Evolutionary conservation across 2,797 vertebrate species (phyloP).

Genomic region (Galaxias olidus): DNA sequence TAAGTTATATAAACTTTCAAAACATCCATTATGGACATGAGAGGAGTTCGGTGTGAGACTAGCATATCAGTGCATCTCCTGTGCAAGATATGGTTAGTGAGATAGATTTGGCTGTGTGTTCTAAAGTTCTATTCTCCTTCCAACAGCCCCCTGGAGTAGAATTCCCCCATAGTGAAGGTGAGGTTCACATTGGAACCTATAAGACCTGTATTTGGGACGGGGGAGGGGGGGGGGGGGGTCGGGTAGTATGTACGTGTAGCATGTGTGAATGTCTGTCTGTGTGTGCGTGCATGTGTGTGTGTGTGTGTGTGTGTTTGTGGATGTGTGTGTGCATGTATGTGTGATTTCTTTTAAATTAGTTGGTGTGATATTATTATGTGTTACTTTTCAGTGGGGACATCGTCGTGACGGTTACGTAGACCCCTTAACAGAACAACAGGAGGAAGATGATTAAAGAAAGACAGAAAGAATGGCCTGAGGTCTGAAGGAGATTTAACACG

Average conservation of each 20-base stretch:
- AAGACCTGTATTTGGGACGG: background rate
- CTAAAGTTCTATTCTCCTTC: background rate
- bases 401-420: slow-evolving; percentile 38
- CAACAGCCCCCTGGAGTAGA: slow-evolving; percentile 40
- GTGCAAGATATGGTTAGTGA: no score
- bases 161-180: slow-evolving; percentile 20
- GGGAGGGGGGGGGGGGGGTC: no score
- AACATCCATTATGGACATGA: background rate
- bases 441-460: slow-evolving; percentile 19
- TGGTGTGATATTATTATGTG: slow-evolving; percentile 13
- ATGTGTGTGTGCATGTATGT: slow-evolving; percentile 1
- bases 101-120: no score
- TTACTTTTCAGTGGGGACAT: slow-evolving; percentile 41
- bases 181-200: background rate
- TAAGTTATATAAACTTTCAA: background rate
- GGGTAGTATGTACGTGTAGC: no score
- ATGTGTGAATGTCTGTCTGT: background rate
- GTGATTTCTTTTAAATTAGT: background rate
- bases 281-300: background rate
- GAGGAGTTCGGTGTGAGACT: slow-evolving; percentile 1
- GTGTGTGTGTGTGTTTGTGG: background rate
- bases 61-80: slow-evolving; percentile 8
- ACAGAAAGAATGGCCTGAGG: slow-evolving; percentile 5
- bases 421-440: slow-evolving; percentile 16
- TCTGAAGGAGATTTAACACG: background rate